Base-by-base conservation (phyloP, 1,140 invertebrate genomes). In the Andricus grossulariae region DNA sequence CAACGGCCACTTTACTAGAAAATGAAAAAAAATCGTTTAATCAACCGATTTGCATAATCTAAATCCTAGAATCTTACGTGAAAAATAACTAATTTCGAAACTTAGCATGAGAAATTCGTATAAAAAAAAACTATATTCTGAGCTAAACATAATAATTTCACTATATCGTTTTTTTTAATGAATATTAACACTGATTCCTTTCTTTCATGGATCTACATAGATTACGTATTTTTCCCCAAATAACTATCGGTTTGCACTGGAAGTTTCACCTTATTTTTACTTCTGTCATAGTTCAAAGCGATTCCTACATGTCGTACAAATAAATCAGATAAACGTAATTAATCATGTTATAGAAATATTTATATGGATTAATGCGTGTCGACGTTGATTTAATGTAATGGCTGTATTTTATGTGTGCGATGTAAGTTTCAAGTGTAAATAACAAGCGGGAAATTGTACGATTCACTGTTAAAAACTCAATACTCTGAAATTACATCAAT, bases 321-420 rank as follows among this genome's bases (percentile, higher is more conserved):
- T 80, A 80, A 55, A 74, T 76, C 54, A 75, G 73, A 74, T 16
- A 32, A 82, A 84, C 77, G 74, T 82, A 45, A 55, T 57, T 77
- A 70, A 72, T 77, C 76, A 66, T 16, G 8, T 66, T 10, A 55
- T 55, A 55, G 1, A 19, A 21, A 55, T 21, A 55, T 4, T 8
- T 21, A 55, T 45, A 55, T 45, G 15, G 45, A 66, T 25, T 66
- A 32, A 66, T 66, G 60, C 60, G 60, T 66, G 60, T 66, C 60
- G 32, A 80, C 74, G 72, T 83, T 85, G 75, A 78, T 78, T 85
- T 83, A 79, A 85, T 85, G 84, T 85, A 83, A 51, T 83, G 80
- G 79, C 81, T 85, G 83, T 85, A 82, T 32, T 84, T 85, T 84
- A 83, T 85, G 83, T 85, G 81, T 80, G 79, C 50, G 76, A 81